These are phyloP conservation scores for Eledone cirrhosa DNA, from an alignment of 2,888 invertebrate species.

Conservation along the genomic window DNA sequence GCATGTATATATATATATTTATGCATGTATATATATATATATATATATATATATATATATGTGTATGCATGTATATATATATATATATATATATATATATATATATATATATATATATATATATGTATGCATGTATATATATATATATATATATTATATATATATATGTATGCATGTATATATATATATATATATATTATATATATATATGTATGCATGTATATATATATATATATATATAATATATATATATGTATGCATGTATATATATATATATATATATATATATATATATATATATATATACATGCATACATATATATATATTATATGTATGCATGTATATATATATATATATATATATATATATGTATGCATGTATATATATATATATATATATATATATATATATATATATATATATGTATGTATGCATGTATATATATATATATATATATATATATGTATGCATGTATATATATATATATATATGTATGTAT, in stretches of 20 bases:
- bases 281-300: slow-evolving; percentile 10
- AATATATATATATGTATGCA: background rate
- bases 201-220: background rate
- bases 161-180: background rate
- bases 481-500: too few relatives aligned
- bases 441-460: too few relatives aligned
- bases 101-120: background rate
- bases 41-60: background rate
- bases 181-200: too few relatives aligned
- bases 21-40: background rate
- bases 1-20: background rate
- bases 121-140: background rate
- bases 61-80: background rate
- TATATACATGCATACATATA: background rate
- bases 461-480: too few relatives aligned
- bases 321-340: background rate
- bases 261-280: background rate
- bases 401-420: too few relatives aligned
- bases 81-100: background rate
- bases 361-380: too few relatives aligned
- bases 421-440: too few relatives aligned
- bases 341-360: too few relatives aligned
- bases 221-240: background rate
- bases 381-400: too few relatives aligned
- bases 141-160: background rate